Evolutionary conservation across 2,797 vertebrate species (phyloP).

Genomic region (Coluber constrictor): DNA sequence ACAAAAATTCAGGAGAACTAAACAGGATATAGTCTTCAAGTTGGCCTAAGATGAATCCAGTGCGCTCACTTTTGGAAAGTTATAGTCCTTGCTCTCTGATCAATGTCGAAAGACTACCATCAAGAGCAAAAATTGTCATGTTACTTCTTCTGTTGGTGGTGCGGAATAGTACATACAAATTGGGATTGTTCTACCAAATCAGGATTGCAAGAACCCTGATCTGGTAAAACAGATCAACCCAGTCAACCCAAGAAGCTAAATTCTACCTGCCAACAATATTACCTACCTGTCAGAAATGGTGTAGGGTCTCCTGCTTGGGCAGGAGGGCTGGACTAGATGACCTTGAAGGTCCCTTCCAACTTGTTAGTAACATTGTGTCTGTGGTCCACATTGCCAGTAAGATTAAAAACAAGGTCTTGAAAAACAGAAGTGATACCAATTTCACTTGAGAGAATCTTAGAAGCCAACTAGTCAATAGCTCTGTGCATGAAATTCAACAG

Average conservation of each 20-base stretch:
- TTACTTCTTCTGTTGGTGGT: background rate
- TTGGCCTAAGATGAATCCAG: background rate
- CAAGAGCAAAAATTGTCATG: background rate
- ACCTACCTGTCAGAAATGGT: no score
- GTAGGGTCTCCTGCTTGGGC: no score
- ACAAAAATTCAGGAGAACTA: background rate
- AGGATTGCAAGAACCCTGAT: background rate
- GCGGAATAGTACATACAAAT: background rate
- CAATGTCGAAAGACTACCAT: no score
- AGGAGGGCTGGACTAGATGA: no score
- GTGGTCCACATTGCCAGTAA: conserved; percentile 57
- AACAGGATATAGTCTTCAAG: background rate
- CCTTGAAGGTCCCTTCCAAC: no score
- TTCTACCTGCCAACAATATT: no score
- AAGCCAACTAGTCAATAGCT: conserved; percentile 56
- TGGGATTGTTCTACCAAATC: background rate
- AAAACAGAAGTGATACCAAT: conserved; percentile 51
- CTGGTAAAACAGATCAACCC: no score
- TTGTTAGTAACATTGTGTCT: background rate
- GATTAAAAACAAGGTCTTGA: conserved; percentile 52
- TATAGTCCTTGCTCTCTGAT: background rate
- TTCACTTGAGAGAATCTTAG: conserved; percentile 60
- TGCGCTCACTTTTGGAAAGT: background rate
- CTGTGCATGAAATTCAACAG: conserved; percentile 48
- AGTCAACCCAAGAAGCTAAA: background rate